Base-by-base conservation (phyloP, 2,113 vertebrate species). In the Semnornis frantzii region DNA sequence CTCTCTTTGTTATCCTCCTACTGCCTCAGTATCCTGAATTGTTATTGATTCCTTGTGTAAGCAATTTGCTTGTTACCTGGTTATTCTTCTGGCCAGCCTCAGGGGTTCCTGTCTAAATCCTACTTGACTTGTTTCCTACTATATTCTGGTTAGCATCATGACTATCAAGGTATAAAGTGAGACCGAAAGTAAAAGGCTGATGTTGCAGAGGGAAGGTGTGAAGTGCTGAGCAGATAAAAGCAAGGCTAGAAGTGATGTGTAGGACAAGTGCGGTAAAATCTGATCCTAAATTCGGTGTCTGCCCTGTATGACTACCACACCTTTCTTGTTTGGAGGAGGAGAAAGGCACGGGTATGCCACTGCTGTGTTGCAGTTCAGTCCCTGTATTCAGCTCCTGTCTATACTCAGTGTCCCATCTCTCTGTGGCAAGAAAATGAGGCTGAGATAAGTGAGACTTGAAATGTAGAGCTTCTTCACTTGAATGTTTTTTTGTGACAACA, bases 141-240 rank as follows among this genome's bases (percentile, higher is more conserved):
- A 3, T 52, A 44, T 64, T 82, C 60, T 81, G 72, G 52, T 82
- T 74, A 82, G 25, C 33, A 48, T 84, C 68, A 20, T 3, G 2
- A 24, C 70, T 79, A 34, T 65, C 59, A 31, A 65, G 77, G 62
- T 28, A 7, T 52, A 69, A 68, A 12, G 16, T 75, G 44, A 76
- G 71, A 42, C n/a, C 70, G 81, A 64, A 66, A 92, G 37, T 50
- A 66, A 72, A 82, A 62, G 34, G 30, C 84, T 87, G 74, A 46
- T 68, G 31, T 46, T 87, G 81, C 89, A 92, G 55, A 73, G 55
- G 21, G 83, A 52, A 93, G 55, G 39, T 79, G 50, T 76, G 62
- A 86, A 78, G 73, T 59, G 86, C 86, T 84, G 86, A 90, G 73
- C 55, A 73, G 83, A 73, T 87, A 87, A 92, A 86, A 79, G 16